These are phyloP conservation scores for Iguana delicatissima DNA, from an alignment of 2,797 vertebrate genomes.

Conservation along the genomic window DNA sequence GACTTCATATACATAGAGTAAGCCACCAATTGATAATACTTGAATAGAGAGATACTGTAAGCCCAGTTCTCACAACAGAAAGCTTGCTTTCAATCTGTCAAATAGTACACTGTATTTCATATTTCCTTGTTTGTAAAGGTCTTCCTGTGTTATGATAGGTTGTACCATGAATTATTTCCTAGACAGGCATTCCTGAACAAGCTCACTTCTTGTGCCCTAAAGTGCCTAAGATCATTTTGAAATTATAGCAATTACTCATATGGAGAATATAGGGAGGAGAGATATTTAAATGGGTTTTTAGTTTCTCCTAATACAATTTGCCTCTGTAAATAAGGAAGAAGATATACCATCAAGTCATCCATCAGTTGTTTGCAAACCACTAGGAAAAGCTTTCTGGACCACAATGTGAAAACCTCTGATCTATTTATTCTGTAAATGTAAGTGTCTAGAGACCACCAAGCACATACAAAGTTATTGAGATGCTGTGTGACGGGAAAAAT, in stretches of 20 bases:
- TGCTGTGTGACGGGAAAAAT: conserved; percentile 63
- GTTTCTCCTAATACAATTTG: conserved; percentile 43
- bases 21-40: neutral
- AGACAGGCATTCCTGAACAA: conserved; percentile 27
- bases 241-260: conserved; percentile 40
- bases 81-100: neutral
- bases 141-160: neutral
- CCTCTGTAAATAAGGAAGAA: conserved; percentile 46
- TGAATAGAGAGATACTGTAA: neutral
- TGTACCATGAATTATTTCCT: conserved; percentile 39
- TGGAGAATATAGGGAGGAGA: conserved; percentile 43
- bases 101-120: neutral
- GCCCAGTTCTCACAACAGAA: conserved; percentile 27
- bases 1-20: neutral
- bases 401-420: conserved; percentile 51
- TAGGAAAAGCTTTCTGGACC: conserved; percentile 46
- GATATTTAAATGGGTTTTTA: conserved; percentile 42
- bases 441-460: conserved; percentile 60
- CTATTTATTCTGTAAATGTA: conserved; percentile 55
- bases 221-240: conserved; percentile 29
- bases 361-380: conserved; percentile 39
- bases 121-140: conserved; percentile 34
- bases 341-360: conserved; percentile 49
- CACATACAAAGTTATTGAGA: conserved; percentile 66
- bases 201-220: conserved; percentile 6